Evolutionary conservation across 2,888 invertebrate species (phyloP).

Genomic region (Drosophila mettleri): DNA sequence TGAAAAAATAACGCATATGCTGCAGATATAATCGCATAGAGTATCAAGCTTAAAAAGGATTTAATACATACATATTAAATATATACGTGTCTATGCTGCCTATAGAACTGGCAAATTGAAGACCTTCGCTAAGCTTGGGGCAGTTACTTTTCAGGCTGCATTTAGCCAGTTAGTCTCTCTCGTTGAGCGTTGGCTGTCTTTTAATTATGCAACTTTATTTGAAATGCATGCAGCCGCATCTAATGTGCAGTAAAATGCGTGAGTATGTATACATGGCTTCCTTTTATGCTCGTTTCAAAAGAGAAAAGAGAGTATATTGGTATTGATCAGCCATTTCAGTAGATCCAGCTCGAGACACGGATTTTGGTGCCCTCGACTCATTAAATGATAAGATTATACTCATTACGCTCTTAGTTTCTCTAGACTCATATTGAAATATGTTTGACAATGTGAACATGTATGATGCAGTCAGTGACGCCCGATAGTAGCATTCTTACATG

Average conservation of each 20-base stretch:
- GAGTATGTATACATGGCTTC: not conserved
- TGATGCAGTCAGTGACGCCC: not conserved
- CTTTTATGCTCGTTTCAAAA: not conserved
- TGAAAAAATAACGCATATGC: constrained; percentile 36
- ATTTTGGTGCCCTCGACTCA: too few relatives aligned
- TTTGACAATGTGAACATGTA: not conserved
- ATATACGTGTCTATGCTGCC: not conserved
- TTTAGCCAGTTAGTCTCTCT: constrained; percentile 14
- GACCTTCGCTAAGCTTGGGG: not conserved
- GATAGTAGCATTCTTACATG: not conserved
- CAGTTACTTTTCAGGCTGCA: constrained; percentile 11
- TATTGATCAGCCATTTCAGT: not conserved
- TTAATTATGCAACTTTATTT: constrained; percentile 70
- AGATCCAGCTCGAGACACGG: not conserved
- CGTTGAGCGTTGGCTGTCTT: constrained; percentile 60
- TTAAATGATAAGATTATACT: too few relatives aligned
- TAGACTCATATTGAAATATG: not conserved
- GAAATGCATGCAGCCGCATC: constrained; percentile 52
- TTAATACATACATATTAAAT: constrained; percentile 2
- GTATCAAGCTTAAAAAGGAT: constrained; percentile 44
- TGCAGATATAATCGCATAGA: constrained; percentile 57
- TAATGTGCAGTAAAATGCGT: constrained; percentile 31
- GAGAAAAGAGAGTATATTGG: not conserved
- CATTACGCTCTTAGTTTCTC: too few relatives aligned
- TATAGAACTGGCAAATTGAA: constrained; percentile 2